Base-by-base conservation (phyloP, 2,888 invertebrate genomes). In the Venustoraphidia nigricollis region DNA sequence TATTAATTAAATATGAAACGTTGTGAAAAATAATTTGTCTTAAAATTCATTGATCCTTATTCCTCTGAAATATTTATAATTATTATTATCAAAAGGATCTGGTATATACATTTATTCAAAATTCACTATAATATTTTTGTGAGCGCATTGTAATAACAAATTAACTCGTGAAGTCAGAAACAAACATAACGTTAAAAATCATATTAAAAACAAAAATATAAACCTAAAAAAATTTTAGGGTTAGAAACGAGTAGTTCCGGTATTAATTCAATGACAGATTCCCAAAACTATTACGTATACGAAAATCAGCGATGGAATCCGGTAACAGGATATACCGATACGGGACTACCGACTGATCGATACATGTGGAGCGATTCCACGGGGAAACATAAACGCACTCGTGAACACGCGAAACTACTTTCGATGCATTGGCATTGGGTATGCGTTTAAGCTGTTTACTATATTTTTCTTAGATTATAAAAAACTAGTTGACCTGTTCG, bases 221-320 rank as follows among this genome's bases (percentile, higher is more conserved):
- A n/a, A 36, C 35, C 34, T 50, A 10, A 8, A 17, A 48, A 11
- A 3, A 6, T 53, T 55, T 27, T 47, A 69, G 70, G 75, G 1
- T 54, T 76, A 11, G 75, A 71, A 51, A 68, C 68, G 11, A 71
- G 74, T 55, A 76, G 72, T 50, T 68, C 72, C 34, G 77, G 76
- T 54, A 76, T 82, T 41, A 73, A 87, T 64, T 62, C 82, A 5
- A 90, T 91, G 83, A 76, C 79, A 11, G 93, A 93, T 63, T 83
- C 83, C 10, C 85, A 89, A 65, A 84, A 82, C 56, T 88, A 88
- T 62, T 84, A 85, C 59, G 86, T 92, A 11, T 94, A 92, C 64
- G 94, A 94, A 69, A 94, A 94, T 64, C 93, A 94, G 66, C 72
- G 92, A 50, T 94, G 93, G 93, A 91, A 91, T 72, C 92, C 92